Conservation (phyloP, 2,113 vertebrate species). For the Puntigrus tetrazona region DNA sequence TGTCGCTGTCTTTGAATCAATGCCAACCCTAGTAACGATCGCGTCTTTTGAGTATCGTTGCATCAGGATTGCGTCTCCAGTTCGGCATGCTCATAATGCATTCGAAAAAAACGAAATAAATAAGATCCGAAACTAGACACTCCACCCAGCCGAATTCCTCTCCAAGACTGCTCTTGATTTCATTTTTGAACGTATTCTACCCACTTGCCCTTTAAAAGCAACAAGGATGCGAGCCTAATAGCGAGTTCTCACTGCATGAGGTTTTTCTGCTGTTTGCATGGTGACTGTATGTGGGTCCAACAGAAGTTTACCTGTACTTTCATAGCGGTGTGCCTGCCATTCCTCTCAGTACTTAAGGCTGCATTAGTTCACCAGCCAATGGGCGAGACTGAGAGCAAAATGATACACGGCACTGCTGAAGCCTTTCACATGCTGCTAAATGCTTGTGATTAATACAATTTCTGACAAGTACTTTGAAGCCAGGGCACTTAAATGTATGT, state of each 20-base stretch:
- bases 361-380: background rate
- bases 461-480: constrained; percentile 21
- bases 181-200: constrained; percentile 23
- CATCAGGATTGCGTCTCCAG: background rate
- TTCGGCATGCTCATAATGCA: constrained; percentile 43
- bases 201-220: constrained; percentile 9
- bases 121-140: background rate
- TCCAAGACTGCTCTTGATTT: constrained; percentile 54
- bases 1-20: background rate
- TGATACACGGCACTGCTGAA: constrained; percentile 39
- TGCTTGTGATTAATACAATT: constrained; percentile 30
- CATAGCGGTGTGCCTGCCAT: constrained; percentile 41
- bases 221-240: constrained; percentile 43
- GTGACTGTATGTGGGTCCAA: constrained; percentile 54
- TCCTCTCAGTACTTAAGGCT: constrained; percentile 23
- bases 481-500: constrained; percentile 42
- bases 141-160: constrained; percentile 41
- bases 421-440: constrained; percentile 37
- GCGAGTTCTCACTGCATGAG: constrained; percentile 67
- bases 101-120: background rate
- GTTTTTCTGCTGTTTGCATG: constrained; percentile 71
- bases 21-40: background rate
- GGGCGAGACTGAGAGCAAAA: background rate
- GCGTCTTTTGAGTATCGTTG: background rate
- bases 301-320: constrained; percentile 29